These are phyloP conservation scores for Xestia c-nigrum DNA, from an alignment of 2,888 invertebrate species.

Conservation along the genomic window DNA sequence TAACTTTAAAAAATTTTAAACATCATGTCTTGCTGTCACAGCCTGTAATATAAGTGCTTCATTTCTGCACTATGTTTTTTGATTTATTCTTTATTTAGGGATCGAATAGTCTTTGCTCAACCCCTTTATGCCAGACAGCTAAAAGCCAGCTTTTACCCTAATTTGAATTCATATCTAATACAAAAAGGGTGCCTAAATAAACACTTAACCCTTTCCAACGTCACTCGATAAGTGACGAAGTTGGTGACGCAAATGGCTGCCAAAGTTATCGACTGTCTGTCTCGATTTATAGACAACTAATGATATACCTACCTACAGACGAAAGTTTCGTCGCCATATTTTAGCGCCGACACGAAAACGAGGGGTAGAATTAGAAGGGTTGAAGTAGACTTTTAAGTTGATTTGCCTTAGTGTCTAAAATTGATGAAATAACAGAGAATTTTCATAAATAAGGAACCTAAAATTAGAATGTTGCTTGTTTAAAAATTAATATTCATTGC, in stretches of 20 bases:
- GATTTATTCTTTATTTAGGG: neutral
- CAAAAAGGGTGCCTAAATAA: constrained; percentile 41
- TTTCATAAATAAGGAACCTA: neutral
- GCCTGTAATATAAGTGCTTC: neutral
- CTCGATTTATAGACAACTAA: constrained; percentile 37
- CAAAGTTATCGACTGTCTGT: constrained; percentile 41
- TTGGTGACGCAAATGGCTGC: constrained; percentile 46
- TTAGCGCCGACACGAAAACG: constrained; percentile 21
- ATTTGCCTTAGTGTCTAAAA: constrained; percentile 12
- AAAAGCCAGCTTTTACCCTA: constrained; percentile 12
- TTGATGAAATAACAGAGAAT: neutral
- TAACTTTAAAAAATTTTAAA: neutral
- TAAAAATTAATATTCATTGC: constrained; percentile 21
- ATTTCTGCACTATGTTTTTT: neutral
- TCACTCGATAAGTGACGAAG: constrained; percentile 43
- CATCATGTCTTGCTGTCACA: neutral
- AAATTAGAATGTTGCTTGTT: constrained; percentile 27
- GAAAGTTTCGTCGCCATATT: constrained; percentile 25
- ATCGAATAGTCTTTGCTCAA: constrained; percentile 1
- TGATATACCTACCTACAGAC: constrained; percentile 13
- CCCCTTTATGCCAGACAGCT: neutral
- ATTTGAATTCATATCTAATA: constrained; percentile 36
- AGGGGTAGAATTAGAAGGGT: neutral
- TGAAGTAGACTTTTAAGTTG: too few species aligned
- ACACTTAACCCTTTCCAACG: constrained; percentile 39